Conservation (phyloP, 2,888 invertebrate species). For the Lymantria dispar region DNA sequence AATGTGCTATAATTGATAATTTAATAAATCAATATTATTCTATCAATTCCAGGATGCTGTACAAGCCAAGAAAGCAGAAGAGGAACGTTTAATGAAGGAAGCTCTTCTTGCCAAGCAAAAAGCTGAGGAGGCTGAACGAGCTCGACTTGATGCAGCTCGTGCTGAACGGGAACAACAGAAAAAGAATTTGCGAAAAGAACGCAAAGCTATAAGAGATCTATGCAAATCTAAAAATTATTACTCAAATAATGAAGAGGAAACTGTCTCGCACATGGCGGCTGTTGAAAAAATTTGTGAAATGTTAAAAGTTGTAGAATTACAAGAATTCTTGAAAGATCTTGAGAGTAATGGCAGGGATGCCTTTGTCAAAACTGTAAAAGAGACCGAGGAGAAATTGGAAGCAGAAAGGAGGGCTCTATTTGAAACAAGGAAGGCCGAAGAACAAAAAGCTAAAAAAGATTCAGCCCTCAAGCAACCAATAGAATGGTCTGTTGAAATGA, state of each 20-base stretch:
- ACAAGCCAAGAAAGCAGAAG: slow-evolving; percentile 91
- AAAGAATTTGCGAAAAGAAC: slow-evolving; percentile 92
- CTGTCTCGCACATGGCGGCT: slow-evolving; percentile 92
- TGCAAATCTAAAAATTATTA: slow-evolving; percentile 93
- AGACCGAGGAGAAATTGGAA: slow-evolving; percentile 89
- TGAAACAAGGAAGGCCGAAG: slow-evolving; percentile 74
- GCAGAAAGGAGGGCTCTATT: slow-evolving; percentile 86
- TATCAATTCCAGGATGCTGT: slow-evolving; percentile 84
- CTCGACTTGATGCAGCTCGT: slow-evolving; percentile 90
- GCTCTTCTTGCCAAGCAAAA: slow-evolving; percentile 89
- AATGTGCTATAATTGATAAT: too few species aligned
- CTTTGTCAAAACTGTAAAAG: slow-evolving; percentile 86
- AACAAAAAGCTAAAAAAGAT: slow-evolving; percentile 68
- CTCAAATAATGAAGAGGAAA: slow-evolving; percentile 86
- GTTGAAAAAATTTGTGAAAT: slow-evolving; percentile 95
- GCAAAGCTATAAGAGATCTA: slow-evolving; percentile 89
- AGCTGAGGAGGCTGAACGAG: slow-evolving; percentile 91
- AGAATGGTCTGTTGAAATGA: slow-evolving; percentile 92
- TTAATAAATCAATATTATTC: background rate
- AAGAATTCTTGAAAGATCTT: slow-evolving; percentile 87
- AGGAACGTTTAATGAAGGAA: slow-evolving; percentile 88
- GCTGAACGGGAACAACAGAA: slow-evolving; percentile 93
- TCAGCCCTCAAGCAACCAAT: slow-evolving; percentile 72
- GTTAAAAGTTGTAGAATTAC: slow-evolving; percentile 87
- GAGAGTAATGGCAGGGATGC: slow-evolving; percentile 84